phyloP scores from a whole-genome alignment of 2,113 vertebrate genomes.

The Typhlomys cinereus region DNA sequence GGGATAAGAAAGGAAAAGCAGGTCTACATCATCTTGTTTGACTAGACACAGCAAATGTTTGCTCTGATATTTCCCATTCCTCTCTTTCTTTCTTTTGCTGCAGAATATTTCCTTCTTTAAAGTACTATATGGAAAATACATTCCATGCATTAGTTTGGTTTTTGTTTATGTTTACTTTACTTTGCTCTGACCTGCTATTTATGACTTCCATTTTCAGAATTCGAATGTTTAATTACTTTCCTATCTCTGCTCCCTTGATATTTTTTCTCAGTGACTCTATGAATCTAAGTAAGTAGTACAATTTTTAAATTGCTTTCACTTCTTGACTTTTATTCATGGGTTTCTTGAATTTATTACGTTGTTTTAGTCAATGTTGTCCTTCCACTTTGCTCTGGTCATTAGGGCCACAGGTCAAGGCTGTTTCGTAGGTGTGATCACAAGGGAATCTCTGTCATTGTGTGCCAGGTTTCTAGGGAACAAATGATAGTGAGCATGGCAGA shows the following conservation, averaged over 20 bases:
- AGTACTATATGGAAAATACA: too few species aligned
- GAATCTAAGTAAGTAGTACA: not conserved
- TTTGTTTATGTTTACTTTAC: conserved; percentile 3
- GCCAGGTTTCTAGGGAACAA: not conserved
- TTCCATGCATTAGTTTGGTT: not conserved
- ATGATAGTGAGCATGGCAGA: not conserved
- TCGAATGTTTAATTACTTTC: not conserved
- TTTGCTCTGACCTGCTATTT: not conserved
- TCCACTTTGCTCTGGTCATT: conserved; percentile 22
- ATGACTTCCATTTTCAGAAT: conserved; percentile 28
- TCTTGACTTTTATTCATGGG: not conserved
- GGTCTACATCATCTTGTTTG: not conserved
- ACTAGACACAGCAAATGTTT: not conserved
- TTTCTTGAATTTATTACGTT: not conserved
- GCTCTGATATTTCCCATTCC: not conserved
- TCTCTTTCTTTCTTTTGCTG: not conserved
- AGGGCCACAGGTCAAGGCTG: not conserved
- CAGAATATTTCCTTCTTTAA: not conserved
- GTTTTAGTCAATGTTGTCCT: not conserved
- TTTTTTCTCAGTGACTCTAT: not conserved
- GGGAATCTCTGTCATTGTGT: not conserved
- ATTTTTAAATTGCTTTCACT: conserved; percentile 29
- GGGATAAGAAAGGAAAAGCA: not conserved
- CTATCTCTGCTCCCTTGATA: not conserved
- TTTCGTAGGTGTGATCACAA: not conserved